These are phyloP conservation scores for Aelia acuminata DNA, from an alignment of 2,888 invertebrate genomes.

Conservation along the genomic window DNA sequence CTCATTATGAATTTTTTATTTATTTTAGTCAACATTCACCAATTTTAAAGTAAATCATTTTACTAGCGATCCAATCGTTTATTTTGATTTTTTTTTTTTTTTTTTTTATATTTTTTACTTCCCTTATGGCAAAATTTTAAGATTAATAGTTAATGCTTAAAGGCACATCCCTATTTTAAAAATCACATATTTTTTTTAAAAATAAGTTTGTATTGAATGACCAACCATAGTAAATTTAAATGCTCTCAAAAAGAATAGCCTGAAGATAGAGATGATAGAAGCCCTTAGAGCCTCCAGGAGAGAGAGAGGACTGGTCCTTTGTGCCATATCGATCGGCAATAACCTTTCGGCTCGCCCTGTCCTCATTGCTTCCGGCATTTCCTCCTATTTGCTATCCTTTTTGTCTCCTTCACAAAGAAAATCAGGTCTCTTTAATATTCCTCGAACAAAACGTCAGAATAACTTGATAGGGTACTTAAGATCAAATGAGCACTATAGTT, in stretches of 20 bases:
- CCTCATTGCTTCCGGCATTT: background rate
- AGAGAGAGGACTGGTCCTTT: background rate
- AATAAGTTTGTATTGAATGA: background rate
- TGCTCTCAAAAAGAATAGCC: no score
- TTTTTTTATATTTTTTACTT: no score
- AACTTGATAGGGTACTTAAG: background rate
- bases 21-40: no score
- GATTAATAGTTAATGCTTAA: no score
- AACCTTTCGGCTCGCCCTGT: slow-evolving; percentile 7
- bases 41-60: no score
- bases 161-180: no score
- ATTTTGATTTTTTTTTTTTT: no score
- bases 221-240: background rate
- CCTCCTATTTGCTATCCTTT: background rate
- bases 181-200: no score
- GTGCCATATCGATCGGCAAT: slow-evolving; percentile 38
- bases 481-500: no score
- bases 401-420: background rate
- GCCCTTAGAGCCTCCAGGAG: slow-evolving; percentile 2
- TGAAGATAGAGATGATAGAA: background rate
- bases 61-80: no score
- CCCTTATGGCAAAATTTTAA: no score
- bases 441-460: background rate
- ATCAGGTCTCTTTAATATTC: background rate
- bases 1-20: no score